Evolutionary conservation across 2,797 vertebrate species (phyloP).

Genomic region (Sternotherus odoratus): DNA sequence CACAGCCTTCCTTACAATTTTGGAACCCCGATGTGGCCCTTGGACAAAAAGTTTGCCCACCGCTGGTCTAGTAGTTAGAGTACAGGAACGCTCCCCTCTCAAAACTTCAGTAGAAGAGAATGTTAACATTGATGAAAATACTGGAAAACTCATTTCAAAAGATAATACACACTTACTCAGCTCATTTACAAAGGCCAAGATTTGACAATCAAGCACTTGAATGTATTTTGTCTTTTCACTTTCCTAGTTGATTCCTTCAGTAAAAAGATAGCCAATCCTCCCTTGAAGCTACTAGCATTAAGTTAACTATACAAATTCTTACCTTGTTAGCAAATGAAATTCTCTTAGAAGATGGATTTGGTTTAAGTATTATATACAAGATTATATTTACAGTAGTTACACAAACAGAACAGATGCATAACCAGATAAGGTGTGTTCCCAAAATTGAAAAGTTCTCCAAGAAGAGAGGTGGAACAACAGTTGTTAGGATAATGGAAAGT

Average conservation of each 20-base stretch:
- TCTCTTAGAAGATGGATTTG: slow-evolving; percentile 87
- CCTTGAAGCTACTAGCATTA: background rate
- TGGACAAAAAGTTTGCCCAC: too few species aligned
- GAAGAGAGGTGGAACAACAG: slow-evolving; percentile 82
- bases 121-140: rapidly evolving
- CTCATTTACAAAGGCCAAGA: background rate
- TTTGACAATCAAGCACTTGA: background rate
- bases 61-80: too few species aligned
- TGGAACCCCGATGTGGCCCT: too few species aligned
- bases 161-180: background rate
- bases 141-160: background rate
- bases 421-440: slow-evolving; percentile 90
- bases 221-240: background rate
- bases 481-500: slow-evolving; percentile 84
- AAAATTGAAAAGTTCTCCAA: slow-evolving; percentile 89
- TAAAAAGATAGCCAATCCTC: background rate
- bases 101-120: background rate
- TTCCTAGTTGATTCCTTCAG: background rate
- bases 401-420: slow-evolving; percentile 86
- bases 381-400: slow-evolving; percentile 84
- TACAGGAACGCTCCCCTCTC: background rate
- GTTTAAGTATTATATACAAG: slow-evolving; percentile 87
- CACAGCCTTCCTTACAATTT: too few species aligned
- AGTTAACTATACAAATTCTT: slow-evolving; percentile 45
- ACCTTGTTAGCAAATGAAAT: slow-evolving; percentile 91